Conservation (phyloP, 2,113 vertebrate species). For the Paradoxurus hermaphroditus region DNA sequence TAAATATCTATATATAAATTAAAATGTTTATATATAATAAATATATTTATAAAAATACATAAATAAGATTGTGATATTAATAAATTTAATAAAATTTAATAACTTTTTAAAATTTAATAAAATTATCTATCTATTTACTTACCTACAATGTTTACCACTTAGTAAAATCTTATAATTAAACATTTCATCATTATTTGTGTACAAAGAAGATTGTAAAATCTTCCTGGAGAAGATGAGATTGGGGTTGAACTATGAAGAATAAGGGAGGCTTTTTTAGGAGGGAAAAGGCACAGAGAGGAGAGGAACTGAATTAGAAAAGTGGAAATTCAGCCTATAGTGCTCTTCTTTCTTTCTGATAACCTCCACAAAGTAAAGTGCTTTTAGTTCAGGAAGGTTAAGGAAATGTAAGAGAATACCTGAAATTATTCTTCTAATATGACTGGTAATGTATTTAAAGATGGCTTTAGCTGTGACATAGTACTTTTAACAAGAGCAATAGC, state of each 20-base stretch:
- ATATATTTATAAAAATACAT: not conserved
- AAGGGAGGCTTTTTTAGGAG: not conserved
- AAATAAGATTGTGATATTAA: not conserved
- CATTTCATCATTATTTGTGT: not conserved
- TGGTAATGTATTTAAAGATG: constrained; percentile 61
- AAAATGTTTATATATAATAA: not conserved
- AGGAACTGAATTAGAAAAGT: constrained; percentile 11
- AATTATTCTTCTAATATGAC: constrained; percentile 66
- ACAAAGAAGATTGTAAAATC: not conserved
- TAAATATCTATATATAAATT: not conserved
- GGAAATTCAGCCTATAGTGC: not conserved
- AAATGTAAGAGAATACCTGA: constrained; percentile 60
- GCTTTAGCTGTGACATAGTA: constrained; percentile 43
- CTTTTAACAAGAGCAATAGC: constrained; percentile 57
- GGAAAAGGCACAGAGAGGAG: not conserved
- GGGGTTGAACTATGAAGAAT: not conserved
- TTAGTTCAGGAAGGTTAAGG: constrained; percentile 49
- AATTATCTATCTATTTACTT: not conserved
- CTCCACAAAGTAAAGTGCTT: constrained; percentile 45
- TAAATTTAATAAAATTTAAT: too few species aligned
- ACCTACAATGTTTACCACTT: not conserved
- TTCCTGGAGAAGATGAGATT: not conserved
- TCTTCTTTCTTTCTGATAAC: constrained; percentile 3
- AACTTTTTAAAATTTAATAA: too few species aligned
- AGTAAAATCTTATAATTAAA: not conserved